These are phyloP conservation scores for Chlamydotis undulata DNA, from an alignment of 2,113 vertebrate species.

Conservation along the genomic window DNA sequence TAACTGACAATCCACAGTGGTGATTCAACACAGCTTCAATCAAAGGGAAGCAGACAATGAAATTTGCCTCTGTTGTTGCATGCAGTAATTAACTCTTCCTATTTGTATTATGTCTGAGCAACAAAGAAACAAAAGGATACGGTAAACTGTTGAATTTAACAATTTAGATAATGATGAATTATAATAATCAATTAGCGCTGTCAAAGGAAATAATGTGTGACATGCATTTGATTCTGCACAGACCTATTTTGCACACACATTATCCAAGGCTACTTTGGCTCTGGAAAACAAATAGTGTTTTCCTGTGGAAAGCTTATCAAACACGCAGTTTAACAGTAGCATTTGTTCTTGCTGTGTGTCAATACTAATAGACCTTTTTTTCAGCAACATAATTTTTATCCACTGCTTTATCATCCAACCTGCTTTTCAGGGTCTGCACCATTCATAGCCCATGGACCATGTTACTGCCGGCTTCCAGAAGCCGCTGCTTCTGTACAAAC, in stretches of 20 bases:
- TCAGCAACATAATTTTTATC: constrained; percentile 56
- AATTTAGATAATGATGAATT: constrained; percentile 52
- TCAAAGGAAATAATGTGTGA: constrained; percentile 47
- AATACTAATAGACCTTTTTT: constrained; percentile 55
- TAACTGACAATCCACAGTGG: constrained; percentile 4
- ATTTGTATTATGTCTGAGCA: constrained; percentile 26
- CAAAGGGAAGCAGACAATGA: constrained; percentile 36
- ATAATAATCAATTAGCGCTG: constrained; percentile 55
- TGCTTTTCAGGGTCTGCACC: constrained; percentile 11
- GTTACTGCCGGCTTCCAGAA: neutral
- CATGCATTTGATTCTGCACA: neutral
- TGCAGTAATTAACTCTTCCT: constrained; percentile 69
- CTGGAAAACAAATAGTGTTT: constrained; percentile 18
- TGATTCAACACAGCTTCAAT: constrained; percentile 26
- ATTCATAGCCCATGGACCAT: neutral
- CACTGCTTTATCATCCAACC: constrained; percentile 39
- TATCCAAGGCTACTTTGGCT: neutral
- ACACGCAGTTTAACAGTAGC: neutral
- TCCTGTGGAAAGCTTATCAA: constrained; percentile 41
- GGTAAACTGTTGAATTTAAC: constrained; percentile 45
- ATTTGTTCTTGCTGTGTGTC: constrained; percentile 46
- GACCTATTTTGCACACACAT: neutral
- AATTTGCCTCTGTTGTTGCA: neutral
- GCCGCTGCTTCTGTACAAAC: constrained; percentile 10
- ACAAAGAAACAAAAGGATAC: constrained; percentile 6